phyloP scores from a whole-genome alignment of 2,888 invertebrate species.

The Athripsodes cinereus region DNA sequence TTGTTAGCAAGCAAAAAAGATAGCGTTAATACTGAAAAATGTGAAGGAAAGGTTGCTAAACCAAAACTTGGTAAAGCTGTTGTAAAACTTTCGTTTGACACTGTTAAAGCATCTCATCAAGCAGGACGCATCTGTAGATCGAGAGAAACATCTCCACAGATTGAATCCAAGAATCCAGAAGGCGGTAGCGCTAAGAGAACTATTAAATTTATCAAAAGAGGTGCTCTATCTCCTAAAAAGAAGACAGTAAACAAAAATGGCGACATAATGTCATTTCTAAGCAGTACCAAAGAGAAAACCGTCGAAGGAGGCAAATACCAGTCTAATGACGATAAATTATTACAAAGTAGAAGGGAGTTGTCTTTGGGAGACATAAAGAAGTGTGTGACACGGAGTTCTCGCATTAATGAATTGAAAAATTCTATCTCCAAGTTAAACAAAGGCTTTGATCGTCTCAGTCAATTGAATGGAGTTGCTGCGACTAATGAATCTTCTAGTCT shows the following conservation, averaged over 20 bases:
- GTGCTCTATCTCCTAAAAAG: constrained; percentile 36
- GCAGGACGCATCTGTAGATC: constrained; percentile 1
- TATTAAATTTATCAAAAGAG: constrained; percentile 36
- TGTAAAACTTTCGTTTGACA: constrained; percentile 25
- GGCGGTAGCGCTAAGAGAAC: constrained; percentile 12
- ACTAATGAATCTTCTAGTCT: constrained; percentile 47
- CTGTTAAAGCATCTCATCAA: not conserved
- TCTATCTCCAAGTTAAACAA: constrained; percentile 61
- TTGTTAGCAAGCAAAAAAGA: constrained; percentile 23
- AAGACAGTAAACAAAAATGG: constrained; percentile 4
- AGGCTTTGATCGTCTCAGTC: constrained; percentile 55
- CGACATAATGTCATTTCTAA: constrained; percentile 29
- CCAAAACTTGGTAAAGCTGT: constrained; percentile 26
- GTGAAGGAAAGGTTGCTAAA: constrained; percentile 34
- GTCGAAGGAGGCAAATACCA: constrained; percentile 18
- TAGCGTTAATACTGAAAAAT: constrained; percentile 30
- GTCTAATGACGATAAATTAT: constrained; percentile 30
- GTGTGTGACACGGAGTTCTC: constrained; percentile 60
- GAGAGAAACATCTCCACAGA: constrained; percentile 30
- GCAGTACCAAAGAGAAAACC: constrained; percentile 18
- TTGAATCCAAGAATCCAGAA: constrained; percentile 11
- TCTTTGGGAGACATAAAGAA: constrained; percentile 64
- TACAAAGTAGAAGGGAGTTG: constrained; percentile 52
- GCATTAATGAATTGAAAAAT: constrained; percentile 64
- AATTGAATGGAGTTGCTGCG: constrained; percentile 32